Base-by-base conservation (phyloP, 2,888 invertebrate species). In the Steinernema carpocapsae region DNA sequence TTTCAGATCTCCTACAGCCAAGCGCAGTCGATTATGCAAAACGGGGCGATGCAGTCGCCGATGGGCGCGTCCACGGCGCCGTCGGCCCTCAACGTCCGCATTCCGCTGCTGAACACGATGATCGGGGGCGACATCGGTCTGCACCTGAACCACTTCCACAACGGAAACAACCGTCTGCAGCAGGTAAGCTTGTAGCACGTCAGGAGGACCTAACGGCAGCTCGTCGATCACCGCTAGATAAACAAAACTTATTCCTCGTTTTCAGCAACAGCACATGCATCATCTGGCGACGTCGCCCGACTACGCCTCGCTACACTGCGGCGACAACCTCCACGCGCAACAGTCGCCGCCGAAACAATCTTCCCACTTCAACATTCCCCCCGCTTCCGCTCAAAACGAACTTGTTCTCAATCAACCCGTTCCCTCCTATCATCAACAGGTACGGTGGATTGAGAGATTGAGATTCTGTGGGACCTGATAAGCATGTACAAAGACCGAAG, bases 351-450 rank as follows among this genome's bases (percentile, higher is more conserved):
- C 56, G 7, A 56, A 56, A 56, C 56, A 56, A 26, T 56, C 56
- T 26, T n/a, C n/a, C n/a, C 56, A 56, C 26, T 56, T 56, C 56
- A 56, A 56, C 56, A 56, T 56, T 56, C 56, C 56, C 56, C 56
- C 56, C 26, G 56, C 56, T 56, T 56, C 56, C 26, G 56, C 56
- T 56, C 56, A 56, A 56, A 56, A 56, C 17, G 56, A 56, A 26
- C 26, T 56, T 3, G 56, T 56, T 22, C 56, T 56, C 56, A 56
- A 56, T 26, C 56, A 56, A 56, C 56, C 56, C 7, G 56, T 56
- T 7, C 56, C 56, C 56, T 12, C 56, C 6, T 56, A 56, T 56
- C 56, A 56, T 26, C 56, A 56, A 56, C 56, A 56, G 56, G 56
- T 56, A 43, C 43, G 43, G 43, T 43, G 14, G 43, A 12, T 43